Evolutionary conservation across 1,140 invertebrate species (phyloP).

Genomic region (Homalodisca vitripennis): DNA sequence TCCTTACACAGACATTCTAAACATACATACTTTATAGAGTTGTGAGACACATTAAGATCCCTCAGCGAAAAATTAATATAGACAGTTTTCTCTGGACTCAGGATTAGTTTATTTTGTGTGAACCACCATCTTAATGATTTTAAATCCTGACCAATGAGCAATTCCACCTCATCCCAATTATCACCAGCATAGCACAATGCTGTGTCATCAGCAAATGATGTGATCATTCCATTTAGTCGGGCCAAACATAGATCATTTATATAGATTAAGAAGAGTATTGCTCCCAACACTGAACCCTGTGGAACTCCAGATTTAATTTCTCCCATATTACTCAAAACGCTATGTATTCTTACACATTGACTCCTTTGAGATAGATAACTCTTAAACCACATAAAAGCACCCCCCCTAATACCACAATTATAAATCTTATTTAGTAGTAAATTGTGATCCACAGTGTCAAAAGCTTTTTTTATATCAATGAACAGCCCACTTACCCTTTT

Average conservation of each 20-base stretch:
- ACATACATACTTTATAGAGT: no score
- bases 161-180: no score
- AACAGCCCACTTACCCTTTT: not conserved
- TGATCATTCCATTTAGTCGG: not conserved
- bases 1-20: no score
- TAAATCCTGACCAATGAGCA: no score
- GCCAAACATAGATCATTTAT: slow-evolving; percentile 15
- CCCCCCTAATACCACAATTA: not conserved
- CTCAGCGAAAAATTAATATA: no score
- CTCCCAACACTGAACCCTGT: slow-evolving; percentile 7
- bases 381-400: not conserved
- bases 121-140: no score
- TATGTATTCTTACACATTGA: not conserved
- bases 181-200: not conserved
- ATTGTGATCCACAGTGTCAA: not conserved
- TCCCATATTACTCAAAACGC: not conserved
- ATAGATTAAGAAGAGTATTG: slow-evolving; percentile 5
- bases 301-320: not conserved
- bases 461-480: slow-evolving; percentile 7
- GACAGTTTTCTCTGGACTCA: no score
- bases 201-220: slow-evolving; percentile 9
- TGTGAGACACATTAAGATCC: no score
- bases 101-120: no score
- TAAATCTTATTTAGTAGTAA: not conserved
- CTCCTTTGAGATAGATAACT: not conserved